Percentiles rank a stretch among this genome's conserved stretches.
Evolutionary conservation across 2,113 vertebrate genomes (phyloP).

Genomic region (Epinephelus cyanopodus): DNA sequence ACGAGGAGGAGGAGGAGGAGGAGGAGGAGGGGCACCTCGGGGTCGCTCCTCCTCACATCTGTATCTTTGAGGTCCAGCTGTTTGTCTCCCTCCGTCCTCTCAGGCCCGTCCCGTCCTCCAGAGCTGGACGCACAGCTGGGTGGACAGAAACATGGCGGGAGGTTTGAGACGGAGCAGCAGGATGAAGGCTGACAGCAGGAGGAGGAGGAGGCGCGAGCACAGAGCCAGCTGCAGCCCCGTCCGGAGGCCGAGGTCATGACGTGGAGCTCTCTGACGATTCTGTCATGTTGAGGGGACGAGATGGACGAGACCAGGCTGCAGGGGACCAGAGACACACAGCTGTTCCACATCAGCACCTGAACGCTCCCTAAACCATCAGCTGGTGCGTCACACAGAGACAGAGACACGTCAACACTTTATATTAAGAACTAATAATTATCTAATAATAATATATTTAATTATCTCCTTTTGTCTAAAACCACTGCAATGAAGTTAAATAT

Average conservation of each 20-base stretch:
- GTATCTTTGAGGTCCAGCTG: conserved; percentile 50
- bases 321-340: conserved; percentile 79
- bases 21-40: conserved; percentile 38
- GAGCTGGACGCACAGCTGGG: conserved; percentile 34
- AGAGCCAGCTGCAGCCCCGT: conserved; percentile 29
- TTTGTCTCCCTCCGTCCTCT: conserved; percentile 38
- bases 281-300: conserved; percentile 79
- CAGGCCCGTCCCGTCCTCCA: conserved; percentile 21
- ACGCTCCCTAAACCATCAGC: conserved; percentile 82
- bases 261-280: conserved; percentile 81
- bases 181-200: conserved; percentile 50
- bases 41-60: conserved; percentile 31
- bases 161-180: conserved; percentile 49
- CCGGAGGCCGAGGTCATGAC: conserved; percentile 20
- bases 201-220: conserved; percentile 8
- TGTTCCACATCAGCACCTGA: conserved; percentile 89
- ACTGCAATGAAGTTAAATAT: not conserved
- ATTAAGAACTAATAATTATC: no score
- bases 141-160: conserved; percentile 70
- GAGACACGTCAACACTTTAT: no score
- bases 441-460: not conserved
- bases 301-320: conserved; percentile 83
- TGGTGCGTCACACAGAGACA: conserved; percentile 39
- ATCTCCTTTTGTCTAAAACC: not conserved
- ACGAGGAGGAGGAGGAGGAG: conserved; percentile 40